Evolutionary conservation across 2,888 invertebrate genomes (phyloP), one percentile per base, ranked within the genome.

Genomic region (Sphecodes monilicornis): DNA sequence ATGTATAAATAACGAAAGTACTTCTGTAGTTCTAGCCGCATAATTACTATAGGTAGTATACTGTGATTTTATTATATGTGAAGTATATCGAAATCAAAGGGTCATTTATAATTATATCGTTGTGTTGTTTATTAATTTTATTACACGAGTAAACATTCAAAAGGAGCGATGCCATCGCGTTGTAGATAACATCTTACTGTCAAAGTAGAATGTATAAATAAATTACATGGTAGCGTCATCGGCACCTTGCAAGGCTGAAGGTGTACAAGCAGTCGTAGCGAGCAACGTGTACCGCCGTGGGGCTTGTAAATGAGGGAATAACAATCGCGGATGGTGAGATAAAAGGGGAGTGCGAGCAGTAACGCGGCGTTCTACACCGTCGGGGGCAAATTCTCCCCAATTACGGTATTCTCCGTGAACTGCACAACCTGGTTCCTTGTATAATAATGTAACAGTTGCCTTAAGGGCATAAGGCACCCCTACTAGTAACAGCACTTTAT

Each of bases 111-210:
- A 66, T 54, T 43, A 22, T 36, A n/a, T 26, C 43, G 43, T 22
- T n/a, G 16, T n/a, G 60, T 32, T 26, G 64, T 50, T 71, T 81
- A 81, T 72, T 77, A 74, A 74, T 74, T 70, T 70, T 32, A 74
- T 77, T 74, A 74, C 22, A 16, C 29, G 13, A 22, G 32, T 13
- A 26, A 11, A 74, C 39, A 50, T 57, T 68, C 46, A 60, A 73
- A 76, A 41, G 57, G 36, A 64, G 66, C 74, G 18, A 32, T 29
- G 78, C 70, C 70, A 50, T 76, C 64, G 64, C 83, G 88, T 88
- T 86, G 75, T 75, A 89, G 93, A 92, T 92, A 93, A 91, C 90
- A 92, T 93, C 93, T 92, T 90, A 91, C 91, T 92, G 93, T 93
- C 91, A 91, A 91, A 87, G 89, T 83, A 89, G 74, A 77, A 83